phyloP scores from a whole-genome alignment of 2,888 invertebrate genomes.

The Tenthredo scrophulariae region DNA sequence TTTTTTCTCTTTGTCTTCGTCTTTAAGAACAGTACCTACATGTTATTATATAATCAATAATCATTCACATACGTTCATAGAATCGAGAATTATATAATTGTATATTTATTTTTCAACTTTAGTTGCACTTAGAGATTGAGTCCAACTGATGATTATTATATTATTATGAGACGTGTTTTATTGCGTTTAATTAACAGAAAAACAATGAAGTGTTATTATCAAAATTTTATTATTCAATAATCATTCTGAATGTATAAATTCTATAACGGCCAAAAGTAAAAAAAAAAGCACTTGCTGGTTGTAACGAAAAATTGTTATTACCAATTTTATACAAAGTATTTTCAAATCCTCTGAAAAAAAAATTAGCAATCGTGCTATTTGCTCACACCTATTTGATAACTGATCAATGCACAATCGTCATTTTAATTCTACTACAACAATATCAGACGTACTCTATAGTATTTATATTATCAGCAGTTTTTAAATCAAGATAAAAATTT shows the following conservation, averaged over 20 bases:
- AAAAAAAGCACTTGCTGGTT: conserved; percentile 6
- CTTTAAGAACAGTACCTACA: conserved; percentile 52
- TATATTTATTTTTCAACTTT: conserved; percentile 42
- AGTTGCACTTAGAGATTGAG: conserved; percentile 32
- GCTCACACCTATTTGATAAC: conserved; percentile 33
- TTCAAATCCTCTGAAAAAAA: not conserved
- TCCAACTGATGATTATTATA: conserved; percentile 12
- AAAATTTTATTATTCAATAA: conserved; percentile 21
- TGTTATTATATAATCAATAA: conserved; percentile 21
- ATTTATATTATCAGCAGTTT: not conserved
- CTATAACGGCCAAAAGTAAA: conserved; percentile 39
- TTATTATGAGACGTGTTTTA: conserved; percentile 6
- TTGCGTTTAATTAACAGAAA: conserved; percentile 7
- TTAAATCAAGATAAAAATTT: conserved; percentile 18
- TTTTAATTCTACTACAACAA: not conserved
- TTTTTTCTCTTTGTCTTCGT: conserved; percentile 63
- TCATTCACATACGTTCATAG: conserved; percentile 24
- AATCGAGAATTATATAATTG: conserved; percentile 42
- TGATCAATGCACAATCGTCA: conserved; percentile 23
- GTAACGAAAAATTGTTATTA: not conserved
- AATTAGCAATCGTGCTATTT: conserved; percentile 17
- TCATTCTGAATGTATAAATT: not conserved
- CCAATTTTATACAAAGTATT: not conserved
- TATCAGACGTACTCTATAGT: not conserved
- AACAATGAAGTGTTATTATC: not conserved